Base-by-base conservation (phyloP, 2,113 vertebrate species). In the Anas platyrhynchos region DNA sequence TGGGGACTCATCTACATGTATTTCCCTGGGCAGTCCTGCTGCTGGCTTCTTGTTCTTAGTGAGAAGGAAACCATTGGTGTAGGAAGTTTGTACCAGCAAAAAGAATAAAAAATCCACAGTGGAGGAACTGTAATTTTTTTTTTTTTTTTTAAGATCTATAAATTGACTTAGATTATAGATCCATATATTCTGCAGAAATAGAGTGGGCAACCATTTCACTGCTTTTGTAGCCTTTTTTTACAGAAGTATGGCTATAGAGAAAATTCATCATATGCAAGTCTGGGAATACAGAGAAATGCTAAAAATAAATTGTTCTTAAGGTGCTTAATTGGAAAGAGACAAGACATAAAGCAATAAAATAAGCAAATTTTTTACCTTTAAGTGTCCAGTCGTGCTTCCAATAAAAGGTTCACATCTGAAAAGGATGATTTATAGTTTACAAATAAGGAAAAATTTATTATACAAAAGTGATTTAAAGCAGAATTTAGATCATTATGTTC, bases 181-280 rank as follows among this genome's bases (percentile, higher is more conserved):
- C 31, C 4, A 48, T 62, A 77, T 62, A 6, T 4, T 88, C 25
- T 66, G 31, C 6, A 88, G n/a, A 86, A 87, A 63, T 71, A 4
- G 52, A 6, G 27, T 7, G 27, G 7, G 5, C 9, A 79, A 72
- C 15, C 2, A 15, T 73, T 75, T 76, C 61, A 69, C 4, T 68
- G 22, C 1, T 56, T 4, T 29, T 17, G 4, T 3, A 87, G 0
- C 1, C 2, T 32, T 52, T 29, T 78, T 58, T 23, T 26, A 44
- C 8, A 58, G 27, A 72, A 88, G 11, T 15, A 26, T 6, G 4
- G 3, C 4, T 29, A 48, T 41, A 44, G 15, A 69, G n/a, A 34
- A 88, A 80, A 83, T 18, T 13, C 2, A 5, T 72, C 59, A 8
- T 50, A 13, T 23, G 9, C 38, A 62, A 81, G 23, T 23, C 5